These are phyloP conservation scores for Dendroctonus ponderosae DNA, from an alignment of 1,140 invertebrate genomes.

Conservation along the genomic window DNA sequence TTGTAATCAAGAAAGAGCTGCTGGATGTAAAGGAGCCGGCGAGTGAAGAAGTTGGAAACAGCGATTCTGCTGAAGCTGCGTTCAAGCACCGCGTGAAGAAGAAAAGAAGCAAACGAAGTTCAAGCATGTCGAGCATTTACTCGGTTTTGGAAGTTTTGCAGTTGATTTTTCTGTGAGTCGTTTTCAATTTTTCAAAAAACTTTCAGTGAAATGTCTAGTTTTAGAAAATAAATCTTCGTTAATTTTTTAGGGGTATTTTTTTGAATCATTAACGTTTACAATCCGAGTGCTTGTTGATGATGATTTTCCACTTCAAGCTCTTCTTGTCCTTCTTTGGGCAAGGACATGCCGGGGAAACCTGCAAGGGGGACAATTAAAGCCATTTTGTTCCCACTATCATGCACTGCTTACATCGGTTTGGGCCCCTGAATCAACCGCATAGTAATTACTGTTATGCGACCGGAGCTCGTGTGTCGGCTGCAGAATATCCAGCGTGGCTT, in stretches of 20 bases:
- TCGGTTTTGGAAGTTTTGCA: slow-evolving; percentile 27
- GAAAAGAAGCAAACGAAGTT: slow-evolving; percentile 12
- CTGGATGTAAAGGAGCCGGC: background rate
- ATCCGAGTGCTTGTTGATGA: slow-evolving; percentile 32
- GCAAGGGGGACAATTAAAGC: background rate
- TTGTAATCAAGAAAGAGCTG: slow-evolving; percentile 5
- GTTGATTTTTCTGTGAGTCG: slow-evolving; percentile 24
- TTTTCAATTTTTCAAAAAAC: background rate
- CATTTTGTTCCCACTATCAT: background rate
- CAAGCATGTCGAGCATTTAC: slow-evolving; percentile 11
- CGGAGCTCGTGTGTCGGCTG: background rate
- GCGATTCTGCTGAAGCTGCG: background rate
- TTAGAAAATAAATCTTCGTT: slow-evolving; percentile 12
- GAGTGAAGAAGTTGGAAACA: slow-evolving; percentile 4
- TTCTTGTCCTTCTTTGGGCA: slow-evolving; percentile 19
- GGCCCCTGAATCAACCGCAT: slow-evolving; percentile 8
- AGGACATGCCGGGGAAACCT: slow-evolving; percentile 13
- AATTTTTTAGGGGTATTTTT: background rate
- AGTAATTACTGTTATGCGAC: background rate
- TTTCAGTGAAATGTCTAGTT: slow-evolving; percentile 8
- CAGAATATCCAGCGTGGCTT: background rate
- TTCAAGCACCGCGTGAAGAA: slow-evolving; percentile 1
- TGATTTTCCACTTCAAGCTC: slow-evolving; percentile 35
- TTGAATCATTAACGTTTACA: slow-evolving; percentile 10
- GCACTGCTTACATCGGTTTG: slow-evolving; percentile 20